phyloP scores from a whole-genome alignment of 2,113 vertebrate species.

The Scortum barcoo region DNA sequence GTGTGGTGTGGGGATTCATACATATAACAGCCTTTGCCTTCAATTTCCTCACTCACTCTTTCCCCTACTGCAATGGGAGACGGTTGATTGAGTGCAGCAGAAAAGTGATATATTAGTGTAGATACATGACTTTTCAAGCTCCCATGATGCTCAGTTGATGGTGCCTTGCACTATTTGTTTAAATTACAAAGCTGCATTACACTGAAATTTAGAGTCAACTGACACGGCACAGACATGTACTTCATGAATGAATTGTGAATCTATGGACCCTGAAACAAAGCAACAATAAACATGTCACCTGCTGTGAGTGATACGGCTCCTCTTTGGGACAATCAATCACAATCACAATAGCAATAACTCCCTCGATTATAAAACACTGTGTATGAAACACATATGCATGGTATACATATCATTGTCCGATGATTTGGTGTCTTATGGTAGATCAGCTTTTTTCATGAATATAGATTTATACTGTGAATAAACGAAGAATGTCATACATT shows the following conservation, averaged over 20 bases:
- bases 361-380: background rate
- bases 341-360: conserved; percentile 18
- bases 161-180: conserved; percentile 52
- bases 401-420: background rate
- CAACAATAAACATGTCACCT: conserved; percentile 50
- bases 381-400: background rate
- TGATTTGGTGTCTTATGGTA: background rate
- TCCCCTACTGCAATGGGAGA: conserved; percentile 23
- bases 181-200: conserved; percentile 47
- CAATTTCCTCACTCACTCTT: conserved; percentile 63
- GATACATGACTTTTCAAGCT: conserved; percentile 61
- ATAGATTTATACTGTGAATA: background rate
- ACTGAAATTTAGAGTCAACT: conserved; percentile 37
- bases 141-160: conserved; percentile 49
- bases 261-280: conserved; percentile 29
- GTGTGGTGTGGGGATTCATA: conserved; percentile 70
- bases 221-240: conserved; percentile 49
- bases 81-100: conserved; percentile 59
- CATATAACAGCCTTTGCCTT: conserved; percentile 71
- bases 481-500: background rate
- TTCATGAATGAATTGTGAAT: conserved; percentile 72
- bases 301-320: conserved; percentile 18
- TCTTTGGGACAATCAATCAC: conserved; percentile 41
- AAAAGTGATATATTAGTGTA: conserved; percentile 69
- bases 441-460: background rate